phyloP scores from a whole-genome alignment of 1,140 invertebrate genomes.

The Trachymyrmex cornetzi region DNA sequence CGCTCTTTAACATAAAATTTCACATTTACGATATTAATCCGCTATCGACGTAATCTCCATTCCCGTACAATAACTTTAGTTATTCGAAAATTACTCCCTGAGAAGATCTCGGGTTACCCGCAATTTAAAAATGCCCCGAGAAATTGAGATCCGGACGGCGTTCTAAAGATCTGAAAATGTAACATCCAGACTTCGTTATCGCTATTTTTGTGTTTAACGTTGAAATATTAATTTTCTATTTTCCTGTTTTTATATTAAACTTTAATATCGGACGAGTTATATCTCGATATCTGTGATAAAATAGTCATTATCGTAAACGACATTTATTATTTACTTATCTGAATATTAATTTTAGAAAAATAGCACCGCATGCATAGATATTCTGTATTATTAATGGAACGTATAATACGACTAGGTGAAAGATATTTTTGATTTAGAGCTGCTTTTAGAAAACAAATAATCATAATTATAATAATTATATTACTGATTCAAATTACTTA shows the following conservation, averaged over 20 bases:
- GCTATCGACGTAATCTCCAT: slow-evolving; percentile 43
- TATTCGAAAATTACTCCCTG: slow-evolving; percentile 34
- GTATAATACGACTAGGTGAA: not conserved
- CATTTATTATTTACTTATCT: slow-evolving; percentile 32
- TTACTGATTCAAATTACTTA: not conserved
- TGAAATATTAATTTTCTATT: slow-evolving; percentile 8
- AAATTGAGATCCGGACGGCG: slow-evolving; percentile 15
- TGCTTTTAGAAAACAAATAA: not conserved
- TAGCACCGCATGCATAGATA: not conserved
- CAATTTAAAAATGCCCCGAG: not conserved
- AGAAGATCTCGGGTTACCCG: slow-evolving; percentile 3
- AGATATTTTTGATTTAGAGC: not conserved
- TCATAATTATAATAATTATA: not conserved
- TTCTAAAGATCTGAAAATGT: not conserved
- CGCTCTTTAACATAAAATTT: slow-evolving; percentile 62
- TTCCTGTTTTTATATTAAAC: not conserved
- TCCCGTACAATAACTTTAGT: slow-evolving; percentile 16
- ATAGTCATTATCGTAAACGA: not conserved
- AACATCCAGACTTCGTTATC: not conserved
- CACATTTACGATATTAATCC: slow-evolving; percentile 48
- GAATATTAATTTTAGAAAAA: slow-evolving; percentile 3
- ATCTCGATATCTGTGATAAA: slow-evolving; percentile 5
- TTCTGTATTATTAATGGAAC: not conserved
- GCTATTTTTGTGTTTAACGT: not conserved
- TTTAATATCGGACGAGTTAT: not conserved